These are phyloP conservation scores for Ctenomys sociabilis DNA, from an alignment of 2,113 vertebrate species.

Conservation along the genomic window DNA sequence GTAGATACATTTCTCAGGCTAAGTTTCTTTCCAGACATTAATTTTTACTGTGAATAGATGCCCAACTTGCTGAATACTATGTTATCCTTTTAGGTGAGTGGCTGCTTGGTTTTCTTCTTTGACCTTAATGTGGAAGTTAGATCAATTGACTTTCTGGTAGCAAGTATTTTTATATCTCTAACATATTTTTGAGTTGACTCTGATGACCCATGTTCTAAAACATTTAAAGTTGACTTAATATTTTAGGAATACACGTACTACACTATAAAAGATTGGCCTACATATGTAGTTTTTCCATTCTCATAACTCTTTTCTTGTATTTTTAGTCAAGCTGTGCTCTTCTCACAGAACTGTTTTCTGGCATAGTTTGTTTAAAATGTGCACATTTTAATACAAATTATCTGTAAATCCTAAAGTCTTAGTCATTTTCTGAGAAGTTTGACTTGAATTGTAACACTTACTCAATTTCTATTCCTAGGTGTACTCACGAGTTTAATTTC, in stretches of 20 bases:
- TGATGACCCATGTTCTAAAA: conserved; percentile 2
- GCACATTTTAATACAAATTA: not conserved
- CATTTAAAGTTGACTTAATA: not conserved
- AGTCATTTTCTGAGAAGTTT: not conserved
- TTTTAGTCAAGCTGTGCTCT: not conserved
- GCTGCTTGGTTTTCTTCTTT: conserved; percentile 15
- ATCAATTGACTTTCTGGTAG: not conserved
- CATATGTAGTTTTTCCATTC: not conserved
- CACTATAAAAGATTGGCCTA: not conserved
- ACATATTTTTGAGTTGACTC: not conserved
- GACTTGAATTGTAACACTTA: not conserved
- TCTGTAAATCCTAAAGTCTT: not conserved
- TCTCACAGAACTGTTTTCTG: not conserved
- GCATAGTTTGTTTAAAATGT: not conserved
- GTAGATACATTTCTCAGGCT: not conserved
- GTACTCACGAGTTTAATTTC: not conserved
- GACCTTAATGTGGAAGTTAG: not conserved
- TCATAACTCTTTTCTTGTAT: not conserved
- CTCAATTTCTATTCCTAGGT: not conserved
- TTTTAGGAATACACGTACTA: not conserved
- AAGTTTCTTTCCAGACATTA: not conserved
- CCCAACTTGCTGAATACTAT: conserved; percentile 2
- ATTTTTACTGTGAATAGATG: not conserved
- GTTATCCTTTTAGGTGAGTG: not conserved
- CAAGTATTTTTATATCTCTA: conserved; percentile 12